Percentiles rank a stretch among this genome's conserved stretches.
Evolutionary conservation across 1,140 invertebrate species (phyloP).

Genomic region (Chironomus tepperi): DNA sequence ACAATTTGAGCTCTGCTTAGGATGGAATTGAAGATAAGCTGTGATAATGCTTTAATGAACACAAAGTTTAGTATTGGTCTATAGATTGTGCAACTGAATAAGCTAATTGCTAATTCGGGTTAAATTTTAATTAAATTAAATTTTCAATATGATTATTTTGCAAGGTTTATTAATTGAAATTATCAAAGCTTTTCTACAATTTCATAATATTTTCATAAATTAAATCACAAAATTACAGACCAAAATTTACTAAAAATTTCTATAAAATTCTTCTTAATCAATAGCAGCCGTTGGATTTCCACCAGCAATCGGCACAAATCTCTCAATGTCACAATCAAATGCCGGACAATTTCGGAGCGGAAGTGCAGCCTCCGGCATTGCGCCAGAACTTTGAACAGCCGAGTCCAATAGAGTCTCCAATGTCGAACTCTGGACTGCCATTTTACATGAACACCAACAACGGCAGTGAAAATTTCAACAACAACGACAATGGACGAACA

Average conservation of each 20-base stretch:
- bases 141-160: too few species aligned
- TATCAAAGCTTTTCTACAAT: not conserved
- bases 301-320: not conserved
- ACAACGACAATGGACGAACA: not conserved
- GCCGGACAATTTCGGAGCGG: slow-evolving; percentile 17
- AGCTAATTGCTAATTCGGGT: too few species aligned
- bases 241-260: too few species aligned
- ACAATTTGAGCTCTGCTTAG: too few species aligned
- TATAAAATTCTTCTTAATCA: too few species aligned
- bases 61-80: too few species aligned
- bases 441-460: not conserved
- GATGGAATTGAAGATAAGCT: too few species aligned
- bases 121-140: too few species aligned
- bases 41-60: too few species aligned
- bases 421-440: not conserved
- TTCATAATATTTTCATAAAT: not conserved
- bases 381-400: slow-evolving; percentile 3
- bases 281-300: slow-evolving; percentile 22
- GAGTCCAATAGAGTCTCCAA: not conserved
- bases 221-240: too few species aligned
- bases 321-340: slow-evolving; percentile 14
- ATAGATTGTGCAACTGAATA: too few species aligned
- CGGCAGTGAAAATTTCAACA: not conserved
- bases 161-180: too few species aligned
- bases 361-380: not conserved